Percentiles rank a stretch among this genome's conserved stretches.
Conservation (phyloP, 2,888 invertebrate genomes). For the Fragum sueziense region DNA sequence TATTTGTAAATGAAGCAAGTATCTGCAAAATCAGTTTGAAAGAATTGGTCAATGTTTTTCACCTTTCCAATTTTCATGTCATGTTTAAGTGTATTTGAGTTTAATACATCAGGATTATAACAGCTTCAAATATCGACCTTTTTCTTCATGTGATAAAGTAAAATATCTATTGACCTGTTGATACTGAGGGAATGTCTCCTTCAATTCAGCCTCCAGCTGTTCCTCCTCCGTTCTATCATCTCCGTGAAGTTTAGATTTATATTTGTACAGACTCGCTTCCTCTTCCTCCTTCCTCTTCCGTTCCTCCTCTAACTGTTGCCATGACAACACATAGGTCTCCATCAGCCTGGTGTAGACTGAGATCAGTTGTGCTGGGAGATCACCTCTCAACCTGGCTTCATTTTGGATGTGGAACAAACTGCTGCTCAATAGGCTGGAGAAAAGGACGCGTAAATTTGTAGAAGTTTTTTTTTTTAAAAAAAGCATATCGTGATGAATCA, state of each 20-base stretch:
- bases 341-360: conserved; percentile 69
- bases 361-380: conserved; percentile 62
- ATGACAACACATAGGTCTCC: conserved; percentile 86
- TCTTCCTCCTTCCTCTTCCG: conserved; percentile 87
- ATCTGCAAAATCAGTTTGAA: too few relatives aligned
- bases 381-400: conserved; percentile 85
- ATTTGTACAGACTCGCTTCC: conserved; percentile 87
- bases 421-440: conserved; percentile 82
- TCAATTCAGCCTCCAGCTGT: conserved; percentile 78
- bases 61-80: too few relatives aligned
- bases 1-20: too few relatives aligned
- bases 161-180: conserved; percentile 73
- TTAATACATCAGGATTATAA: too few relatives aligned
- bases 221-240: conserved; percentile 81
- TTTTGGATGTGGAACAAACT: conserved; percentile 88
- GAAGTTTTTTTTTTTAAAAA: too few relatives aligned
- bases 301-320: conserved; percentile 90
- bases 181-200: conserved; percentile 81
- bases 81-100: too few relatives aligned
- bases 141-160: too few relatives aligned
- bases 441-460: not conserved
- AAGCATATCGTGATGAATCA: too few relatives aligned
- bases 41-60: too few relatives aligned
- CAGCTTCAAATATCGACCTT: too few relatives aligned
- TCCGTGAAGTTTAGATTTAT: conserved; percentile 77